Evolutionary conservation across 53 echinoderm and acorn worm species (phyloP).

Genomic region (Holothuria leucospilota): DNA sequence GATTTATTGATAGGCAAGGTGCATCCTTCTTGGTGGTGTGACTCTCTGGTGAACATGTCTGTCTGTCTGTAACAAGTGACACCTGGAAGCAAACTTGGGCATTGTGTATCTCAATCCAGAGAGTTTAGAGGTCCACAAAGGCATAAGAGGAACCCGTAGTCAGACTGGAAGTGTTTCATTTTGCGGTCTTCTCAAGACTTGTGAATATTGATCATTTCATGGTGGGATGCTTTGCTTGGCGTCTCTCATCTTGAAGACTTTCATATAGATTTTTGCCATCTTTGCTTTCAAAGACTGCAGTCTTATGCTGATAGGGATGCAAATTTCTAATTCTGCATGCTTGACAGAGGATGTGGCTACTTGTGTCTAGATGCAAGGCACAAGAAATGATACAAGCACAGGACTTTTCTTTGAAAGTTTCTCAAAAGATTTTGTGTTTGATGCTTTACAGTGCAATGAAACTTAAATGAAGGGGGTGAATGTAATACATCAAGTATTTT

Average conservation of each 20-base stretch:
- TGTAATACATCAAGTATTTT: too few species aligned
- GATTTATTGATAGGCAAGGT: conserved; percentile 39
- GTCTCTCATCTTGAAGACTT: conserved; percentile 4
- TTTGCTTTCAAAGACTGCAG: too few species aligned
- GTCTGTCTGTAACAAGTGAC: conserved; percentile 14
- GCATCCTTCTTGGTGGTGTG: conserved; percentile 20
- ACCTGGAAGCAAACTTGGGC: conserved; percentile 13
- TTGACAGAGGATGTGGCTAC: too few species aligned
- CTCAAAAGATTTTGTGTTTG: too few species aligned
- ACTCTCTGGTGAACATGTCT: conserved; percentile 13
- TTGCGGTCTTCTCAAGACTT: background rate
- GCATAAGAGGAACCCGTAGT: background rate
- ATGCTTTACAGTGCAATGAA: too few species aligned
- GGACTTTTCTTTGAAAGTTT: too few species aligned
- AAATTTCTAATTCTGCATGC: too few species aligned
- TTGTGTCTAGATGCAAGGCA: too few species aligned
- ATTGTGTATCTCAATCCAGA: background rate
- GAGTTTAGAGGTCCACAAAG: conserved; percentile 9
- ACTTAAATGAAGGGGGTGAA: too few species aligned
- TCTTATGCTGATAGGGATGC: too few species aligned
- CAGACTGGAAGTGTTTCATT: conserved; percentile 19
- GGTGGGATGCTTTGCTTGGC: conserved; percentile 15
- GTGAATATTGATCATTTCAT: conserved; percentile 38
- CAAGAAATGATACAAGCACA: too few species aligned
- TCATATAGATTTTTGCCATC: too few species aligned